Conservation (phyloP, 2,888 invertebrate species). For the Amiota minor region DNA sequence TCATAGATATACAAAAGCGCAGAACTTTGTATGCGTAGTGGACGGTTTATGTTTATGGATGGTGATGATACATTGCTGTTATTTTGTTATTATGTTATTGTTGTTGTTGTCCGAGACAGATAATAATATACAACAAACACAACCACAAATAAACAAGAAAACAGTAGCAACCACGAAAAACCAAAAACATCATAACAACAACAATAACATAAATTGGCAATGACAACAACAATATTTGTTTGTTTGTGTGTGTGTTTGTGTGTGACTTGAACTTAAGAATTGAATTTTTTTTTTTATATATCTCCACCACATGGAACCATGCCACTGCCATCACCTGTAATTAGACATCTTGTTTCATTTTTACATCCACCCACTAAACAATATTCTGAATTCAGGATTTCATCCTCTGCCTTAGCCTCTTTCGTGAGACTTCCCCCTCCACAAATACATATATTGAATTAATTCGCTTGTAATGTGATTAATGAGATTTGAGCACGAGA, state of each 20-base stretch:
- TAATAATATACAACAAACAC: not conserved
- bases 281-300: not conserved
- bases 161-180: conserved; percentile 13
- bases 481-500: conserved; percentile 67
- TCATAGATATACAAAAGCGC: conserved; percentile 63
- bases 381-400: too few relatives aligned
- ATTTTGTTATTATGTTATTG: too few relatives aligned
- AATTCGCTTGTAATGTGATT: conserved; percentile 66
- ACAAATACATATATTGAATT: conserved; percentile 43
- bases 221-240: not conserved
- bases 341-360: too few relatives aligned
- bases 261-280: conserved; percentile 26
- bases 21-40: not conserved
- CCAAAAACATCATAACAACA: too few relatives aligned
- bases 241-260: conserved; percentile 17
- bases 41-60: not conserved
- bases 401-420: too few relatives aligned
- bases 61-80: too few relatives aligned
- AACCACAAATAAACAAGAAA: conserved; percentile 1
- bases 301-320: too few relatives aligned
- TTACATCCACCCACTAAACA: too few relatives aligned
- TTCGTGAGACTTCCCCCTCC: not conserved
- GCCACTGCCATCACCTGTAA: too few relatives aligned
- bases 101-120: too few relatives aligned
- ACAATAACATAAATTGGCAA: too few relatives aligned